Evolutionary conservation across 1,140 invertebrate genomes (phyloP), one percentile per base, ranked within the genome.

Genomic region (Carposina sasakii): DNA sequence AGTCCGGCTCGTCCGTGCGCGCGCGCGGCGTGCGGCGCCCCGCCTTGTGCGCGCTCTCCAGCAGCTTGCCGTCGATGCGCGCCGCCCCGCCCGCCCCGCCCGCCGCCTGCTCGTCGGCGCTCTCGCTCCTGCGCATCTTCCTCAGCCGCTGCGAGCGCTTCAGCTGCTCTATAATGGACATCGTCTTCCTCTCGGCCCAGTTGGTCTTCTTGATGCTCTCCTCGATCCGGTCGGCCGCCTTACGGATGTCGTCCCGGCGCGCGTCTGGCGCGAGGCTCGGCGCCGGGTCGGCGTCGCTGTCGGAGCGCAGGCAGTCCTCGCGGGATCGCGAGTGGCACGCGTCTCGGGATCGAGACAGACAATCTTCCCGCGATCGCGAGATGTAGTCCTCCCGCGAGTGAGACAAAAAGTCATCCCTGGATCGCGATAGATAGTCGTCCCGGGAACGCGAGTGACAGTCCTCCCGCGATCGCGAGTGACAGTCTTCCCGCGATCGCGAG

Each of bases 1-100:
- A 89, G 59, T 91, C 90, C 58, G 91, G 90, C 66, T 91, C 90
- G 12, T 89, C 81, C 2, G 89, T 90, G 60, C 90, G 91, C 0
- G 89, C 87, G 50, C 79, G 81, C 1, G 85, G 84, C 6, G 77
- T 64, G 28, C 85, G 57, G 34, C 85, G 59, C 48, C 78, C 85
- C 1, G 85, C 85, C 53, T 86, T 86, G 48, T 85, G 81, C 10
- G 82, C 81, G 60, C 85, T 86, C 49, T 85, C 81, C 20, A 86
- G 52, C 0, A 86, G 71, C 51, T 86, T 86, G 3, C 85, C 85
- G 56, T 86, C 85, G 55, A 86, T 86, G 22, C 82, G 62, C 39
- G 74, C 70, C 57, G 85, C 79, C 57, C 73, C 60, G 42, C 63
- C 67, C 33, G 85, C 83, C 1, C 74, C 59, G 20, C 85, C 76